A percentile compares a stretch with the other conserved stretches of the same genome.
Evolutionary conservation across 92 coral and sea anemone species (phyloP).

Genomic region (Zoanthus solanderi): DNA sequence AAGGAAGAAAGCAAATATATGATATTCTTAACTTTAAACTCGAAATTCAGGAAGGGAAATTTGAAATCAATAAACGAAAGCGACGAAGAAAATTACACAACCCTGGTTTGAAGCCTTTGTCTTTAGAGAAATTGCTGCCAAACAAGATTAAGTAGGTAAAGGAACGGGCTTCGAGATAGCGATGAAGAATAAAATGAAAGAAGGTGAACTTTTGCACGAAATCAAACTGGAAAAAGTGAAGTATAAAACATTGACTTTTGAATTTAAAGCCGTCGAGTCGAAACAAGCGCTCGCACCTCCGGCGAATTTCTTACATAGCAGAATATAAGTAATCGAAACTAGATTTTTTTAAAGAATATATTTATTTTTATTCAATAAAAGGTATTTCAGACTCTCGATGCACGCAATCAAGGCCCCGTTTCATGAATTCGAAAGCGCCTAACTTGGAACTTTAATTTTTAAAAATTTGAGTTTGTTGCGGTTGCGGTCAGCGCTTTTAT

Average conservation of each 20-base stretch:
- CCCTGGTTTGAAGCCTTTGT: slow-evolving; percentile 34
- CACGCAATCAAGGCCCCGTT: not conserved
- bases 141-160: slow-evolving; percentile 15
- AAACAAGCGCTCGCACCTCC: slow-evolving; percentile 16
- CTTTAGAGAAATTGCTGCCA: slow-evolving; percentile 29
- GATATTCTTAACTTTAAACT: slow-evolving; percentile 34
- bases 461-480: slow-evolving; percentile 14
- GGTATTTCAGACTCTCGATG: not conserved
- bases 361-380: slow-evolving; percentile 20
- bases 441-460: not conserved
- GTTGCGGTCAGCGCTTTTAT: slow-evolving; percentile 28
- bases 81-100: slow-evolving; percentile 35
- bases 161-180: slow-evolving; percentile 34
- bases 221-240: slow-evolving; percentile 32
- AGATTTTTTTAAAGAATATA: slow-evolving; percentile 20
- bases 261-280: not conserved
- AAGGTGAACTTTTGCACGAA: slow-evolving; percentile 37
- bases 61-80: slow-evolving; percentile 33
- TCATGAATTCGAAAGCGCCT: slow-evolving; percentile 13
- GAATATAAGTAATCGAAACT: slow-evolving; percentile 20
- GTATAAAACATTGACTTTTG: slow-evolving; percentile 32
- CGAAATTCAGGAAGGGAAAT: slow-evolving; percentile 41
- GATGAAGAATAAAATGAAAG: slow-evolving; percentile 36
- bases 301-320: slow-evolving; percentile 32
- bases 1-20: slow-evolving; percentile 33